Evolutionary conservation across 2,888 invertebrate species (phyloP), one percentile per base, ranked within the genome.

Genomic region (Athripsodes cinereus): DNA sequence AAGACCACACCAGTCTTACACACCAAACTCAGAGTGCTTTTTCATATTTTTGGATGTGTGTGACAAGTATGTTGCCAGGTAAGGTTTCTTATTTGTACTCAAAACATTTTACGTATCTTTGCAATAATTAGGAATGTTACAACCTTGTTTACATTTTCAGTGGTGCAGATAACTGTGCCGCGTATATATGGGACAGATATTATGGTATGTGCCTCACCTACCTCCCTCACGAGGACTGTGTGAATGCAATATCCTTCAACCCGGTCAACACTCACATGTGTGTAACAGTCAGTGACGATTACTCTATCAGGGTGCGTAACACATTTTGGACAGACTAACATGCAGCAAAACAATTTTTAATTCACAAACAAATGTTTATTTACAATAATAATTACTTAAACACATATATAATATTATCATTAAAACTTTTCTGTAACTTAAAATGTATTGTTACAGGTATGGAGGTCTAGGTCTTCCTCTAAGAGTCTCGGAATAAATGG

Each of bases 181-280:
- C 89, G 1, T 90, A 90, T 69, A 70, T 92, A 18, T 92, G 92
- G 92, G 92, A 92, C 69, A 78, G 91, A 53, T 90, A 90, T 68
- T 92, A 91, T 68, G 90, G 90, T 3, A 79, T 86, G 3, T 88
- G 88, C 67, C 72, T 92, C 60, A 84, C 85, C 0, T 87, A 86
- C 67, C 86, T 86, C 65, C 87, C 86, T 2, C 92, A 92, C 69
- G 72, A 73, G 0, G 90, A 90, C 71, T 90, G 91, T 8, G 92
- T 92, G 0, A 92, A 91, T 73, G 87, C 88, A 19, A 91, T 92
- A 1, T 91, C 92, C 2, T 91, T 92, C 69, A 91, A 90, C 74
- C 90, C 91, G 1, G 76, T 77, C 60, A 87, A 92, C 73, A 81
- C 87, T 0, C 87, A 90, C 73, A 88, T 90, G 85, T 74, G 92